Conservation (phyloP, 2,888 invertebrate species). For the Thelaira solivaga region DNA sequence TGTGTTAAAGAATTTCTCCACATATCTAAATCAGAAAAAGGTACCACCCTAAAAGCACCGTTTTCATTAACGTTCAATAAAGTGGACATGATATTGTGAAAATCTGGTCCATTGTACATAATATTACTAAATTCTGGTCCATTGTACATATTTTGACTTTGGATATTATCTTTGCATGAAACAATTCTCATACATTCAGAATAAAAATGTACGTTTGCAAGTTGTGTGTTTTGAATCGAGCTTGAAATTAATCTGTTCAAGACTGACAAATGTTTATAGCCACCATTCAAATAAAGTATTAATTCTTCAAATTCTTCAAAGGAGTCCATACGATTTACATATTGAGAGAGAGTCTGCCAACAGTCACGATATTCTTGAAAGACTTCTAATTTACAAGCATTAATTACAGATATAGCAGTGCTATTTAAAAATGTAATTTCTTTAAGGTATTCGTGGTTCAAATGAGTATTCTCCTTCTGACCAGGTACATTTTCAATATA, state of each 20-base stretch:
- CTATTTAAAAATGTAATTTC: slow-evolving; percentile 67
- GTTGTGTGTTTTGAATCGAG: slow-evolving; percentile 63
- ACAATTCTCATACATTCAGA: slow-evolving; percentile 62
- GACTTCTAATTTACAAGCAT: slow-evolving; percentile 56
- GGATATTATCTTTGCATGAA: slow-evolving; percentile 63
- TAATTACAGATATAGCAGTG: slow-evolving; percentile 67
- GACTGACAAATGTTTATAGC: slow-evolving; percentile 70
- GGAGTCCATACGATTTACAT: slow-evolving; percentile 19
- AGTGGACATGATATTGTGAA: slow-evolving; percentile 67
- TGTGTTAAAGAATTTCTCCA: slow-evolving; percentile 71
- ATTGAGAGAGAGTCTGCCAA: slow-evolving; percentile 60
- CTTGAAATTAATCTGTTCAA: slow-evolving; percentile 66
- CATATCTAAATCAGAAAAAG: slow-evolving; percentile 70
- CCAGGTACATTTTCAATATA: slow-evolving; percentile 30
- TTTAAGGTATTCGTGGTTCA: slow-evolving; percentile 69
- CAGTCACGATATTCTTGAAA: slow-evolving; percentile 63
- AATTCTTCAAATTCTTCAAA: slow-evolving; percentile 62
- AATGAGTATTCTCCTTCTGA: slow-evolving; percentile 1
- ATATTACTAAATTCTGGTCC: slow-evolving; percentile 70
- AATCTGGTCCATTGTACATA: slow-evolving; percentile 69
- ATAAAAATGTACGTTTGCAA: slow-evolving; percentile 69
- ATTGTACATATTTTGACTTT: slow-evolving; percentile 67
- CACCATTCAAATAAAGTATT: slow-evolving; percentile 64
- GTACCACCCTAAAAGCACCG: slow-evolving; percentile 71
- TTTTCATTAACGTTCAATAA: slow-evolving; percentile 68